These are phyloP conservation scores for Ochotona princeps DNA, from an alignment of 2,113 vertebrate species.

Conservation along the genomic window DNA sequence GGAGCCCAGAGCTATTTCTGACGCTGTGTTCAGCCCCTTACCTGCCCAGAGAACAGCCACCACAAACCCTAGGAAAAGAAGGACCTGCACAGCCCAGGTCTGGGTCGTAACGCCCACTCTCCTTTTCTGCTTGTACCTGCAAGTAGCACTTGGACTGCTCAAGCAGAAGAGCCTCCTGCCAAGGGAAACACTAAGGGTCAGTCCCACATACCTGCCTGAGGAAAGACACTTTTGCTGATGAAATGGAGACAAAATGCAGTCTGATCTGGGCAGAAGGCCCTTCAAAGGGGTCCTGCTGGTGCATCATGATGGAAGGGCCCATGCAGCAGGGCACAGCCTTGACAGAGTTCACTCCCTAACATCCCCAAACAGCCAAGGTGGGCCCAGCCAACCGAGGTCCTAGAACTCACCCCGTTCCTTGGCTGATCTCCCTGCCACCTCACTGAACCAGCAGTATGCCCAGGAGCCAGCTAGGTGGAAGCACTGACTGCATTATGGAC, in stretches of 20 bases:
- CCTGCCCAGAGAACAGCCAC: too few relatives aligned
- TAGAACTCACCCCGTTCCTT: not conserved
- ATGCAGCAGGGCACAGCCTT: not conserved
- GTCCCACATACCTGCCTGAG: not conserved
- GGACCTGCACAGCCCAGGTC: rapidly evolving
- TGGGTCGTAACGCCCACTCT: not conserved
- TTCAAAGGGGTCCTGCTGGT: too few relatives aligned
- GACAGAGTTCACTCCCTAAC: not conserved
- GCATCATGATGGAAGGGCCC: too few relatives aligned
- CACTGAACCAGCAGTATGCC: rapidly evolving
- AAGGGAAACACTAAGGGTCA: not conserved
- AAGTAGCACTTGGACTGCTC: not conserved
- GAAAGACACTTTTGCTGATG: not conserved
- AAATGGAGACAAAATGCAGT: not conserved
- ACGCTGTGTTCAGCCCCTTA: not conserved
- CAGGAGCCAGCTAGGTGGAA: not conserved
- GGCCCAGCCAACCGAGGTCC: not conserved
- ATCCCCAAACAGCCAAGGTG: rapidly evolving
- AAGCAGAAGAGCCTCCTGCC: not conserved
- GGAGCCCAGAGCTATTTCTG: not conserved
- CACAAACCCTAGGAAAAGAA: not conserved
- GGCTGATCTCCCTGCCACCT: not conserved
- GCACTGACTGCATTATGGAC: not conserved
- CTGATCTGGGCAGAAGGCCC: too few relatives aligned
- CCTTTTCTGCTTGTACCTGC: too few relatives aligned